Percentiles rank a stretch among this genome's conserved stretches.
Evolutionary conservation across 2,888 invertebrate genomes (phyloP).

Genomic region (Lithosia quadra): DNA sequence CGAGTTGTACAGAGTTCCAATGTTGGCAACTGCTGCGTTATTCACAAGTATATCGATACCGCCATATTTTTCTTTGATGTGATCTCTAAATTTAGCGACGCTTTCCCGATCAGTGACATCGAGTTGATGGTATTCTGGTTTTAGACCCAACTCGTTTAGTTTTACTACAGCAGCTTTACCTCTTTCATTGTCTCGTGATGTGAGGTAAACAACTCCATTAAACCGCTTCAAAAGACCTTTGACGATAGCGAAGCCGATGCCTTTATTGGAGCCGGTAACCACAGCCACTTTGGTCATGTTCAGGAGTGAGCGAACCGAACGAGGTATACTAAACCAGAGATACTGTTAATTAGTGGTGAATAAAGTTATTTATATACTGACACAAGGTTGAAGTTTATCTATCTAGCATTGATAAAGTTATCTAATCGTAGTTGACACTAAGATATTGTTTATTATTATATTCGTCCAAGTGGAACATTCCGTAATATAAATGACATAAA

Average conservation of each 20-base stretch:
- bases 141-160: conserved; percentile 48
- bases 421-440: not conserved
- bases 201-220: conserved; percentile 85
- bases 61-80: conserved; percentile 86
- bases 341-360: not conserved
- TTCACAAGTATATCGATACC: conserved; percentile 91
- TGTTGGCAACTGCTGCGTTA: conserved; percentile 89
- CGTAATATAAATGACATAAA: not conserved
- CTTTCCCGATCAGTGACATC: conserved; percentile 70
- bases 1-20: conserved; percentile 20
- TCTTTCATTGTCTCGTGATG: conserved; percentile 69
- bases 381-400: conserved; percentile 2
- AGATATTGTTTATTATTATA: not conserved
- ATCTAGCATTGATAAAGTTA: not conserved
- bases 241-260: conserved; percentile 88
- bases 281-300: conserved; percentile 46
- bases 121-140: conserved; percentile 43
- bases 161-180: conserved; percentile 53
- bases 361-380: not conserved
- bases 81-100: conserved; percentile 84
- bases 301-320: not conserved
- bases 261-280: conserved; percentile 89
- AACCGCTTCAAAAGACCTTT: conserved; percentile 87
- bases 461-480: not conserved
- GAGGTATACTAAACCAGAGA: not conserved